A percentile compares a stretch with the other conserved stretches of the same genome.
Conservation (phyloP, 2,888 invertebrate species). For the Drosophila kokeensis region DNA sequence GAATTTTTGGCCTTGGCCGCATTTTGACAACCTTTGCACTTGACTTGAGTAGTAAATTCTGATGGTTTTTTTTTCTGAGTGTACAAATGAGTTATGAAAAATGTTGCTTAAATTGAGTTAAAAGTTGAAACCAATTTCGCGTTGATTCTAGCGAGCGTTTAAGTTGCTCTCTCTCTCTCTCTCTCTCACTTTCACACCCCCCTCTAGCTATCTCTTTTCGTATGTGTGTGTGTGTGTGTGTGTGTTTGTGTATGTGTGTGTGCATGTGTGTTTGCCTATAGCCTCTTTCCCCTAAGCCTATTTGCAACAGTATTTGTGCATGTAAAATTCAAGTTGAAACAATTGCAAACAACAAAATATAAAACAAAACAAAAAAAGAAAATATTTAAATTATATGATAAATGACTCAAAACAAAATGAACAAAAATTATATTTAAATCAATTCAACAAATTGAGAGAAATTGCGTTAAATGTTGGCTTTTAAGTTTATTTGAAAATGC, state of each 20-base stretch:
- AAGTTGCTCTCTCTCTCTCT: conserved; percentile 4
- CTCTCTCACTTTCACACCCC: background rate
- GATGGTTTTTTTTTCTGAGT: conserved; percentile 6
- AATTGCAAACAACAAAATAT: conserved; percentile 16
- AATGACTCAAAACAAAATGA: conserved; percentile 12
- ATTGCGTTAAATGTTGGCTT: conserved; percentile 6
- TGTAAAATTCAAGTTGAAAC: conserved; percentile 29
- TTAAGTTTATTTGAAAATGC: conserved; percentile 26
- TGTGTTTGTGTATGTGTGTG: conserved; percentile 8
- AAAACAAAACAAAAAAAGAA: conserved; percentile 1
- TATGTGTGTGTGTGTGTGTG: conserved; percentile 10
- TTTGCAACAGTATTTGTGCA: conserved; percentile 30
- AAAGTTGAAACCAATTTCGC: conserved; percentile 23
- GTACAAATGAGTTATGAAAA: background rate
- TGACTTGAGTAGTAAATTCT: background rate
- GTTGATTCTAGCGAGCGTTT: conserved; percentile 63
- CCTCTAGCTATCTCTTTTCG: background rate
- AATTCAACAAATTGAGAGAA: background rate
- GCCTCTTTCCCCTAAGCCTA: background rate
- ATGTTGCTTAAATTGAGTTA: conserved; percentile 16
- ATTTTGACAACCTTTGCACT: background rate
- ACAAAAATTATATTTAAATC: background rate
- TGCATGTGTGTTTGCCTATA: conserved; percentile 9
- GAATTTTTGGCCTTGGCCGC: background rate
- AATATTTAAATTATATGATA: conserved; percentile 18